phyloP scores from a whole-genome alignment of 1,140 invertebrate species.

The Cydia splendana region DNA sequence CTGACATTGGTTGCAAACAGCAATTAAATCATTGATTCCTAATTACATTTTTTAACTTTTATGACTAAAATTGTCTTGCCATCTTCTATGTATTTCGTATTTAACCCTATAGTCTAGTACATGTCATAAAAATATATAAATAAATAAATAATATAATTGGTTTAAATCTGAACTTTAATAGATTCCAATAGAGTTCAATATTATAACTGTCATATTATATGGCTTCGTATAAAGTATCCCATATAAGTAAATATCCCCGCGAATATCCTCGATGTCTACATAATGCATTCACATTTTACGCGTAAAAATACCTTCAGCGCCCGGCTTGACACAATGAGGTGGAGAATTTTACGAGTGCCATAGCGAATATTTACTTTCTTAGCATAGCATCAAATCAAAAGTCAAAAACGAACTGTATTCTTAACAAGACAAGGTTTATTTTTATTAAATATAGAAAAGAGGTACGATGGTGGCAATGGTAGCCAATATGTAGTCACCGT shows the following conservation, averaged over 20 bases:
- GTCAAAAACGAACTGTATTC: not conserved
- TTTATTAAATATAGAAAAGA: not conserved
- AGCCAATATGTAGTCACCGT: not conserved
- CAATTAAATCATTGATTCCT: too few species aligned
- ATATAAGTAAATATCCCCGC: not conserved
- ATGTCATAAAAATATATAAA: too few species aligned
- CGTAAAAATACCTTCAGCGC: not conserved
- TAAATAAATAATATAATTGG: too few species aligned
- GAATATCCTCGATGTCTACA: not conserved
- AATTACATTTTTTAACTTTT: too few species aligned
- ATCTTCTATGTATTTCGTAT: too few species aligned
- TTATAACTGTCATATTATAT: too few species aligned
- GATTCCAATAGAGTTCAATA: too few species aligned
- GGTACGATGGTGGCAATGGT: not conserved
- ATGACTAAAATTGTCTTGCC: too few species aligned
- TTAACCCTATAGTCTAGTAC: too few species aligned
- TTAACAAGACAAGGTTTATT: not conserved
- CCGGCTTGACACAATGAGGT: not conserved
- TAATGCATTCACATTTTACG: conserved; percentile 4
- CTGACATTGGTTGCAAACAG: too few species aligned
- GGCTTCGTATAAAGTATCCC: too few species aligned
- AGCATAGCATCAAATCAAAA: not conserved
- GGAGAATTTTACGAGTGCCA: not conserved
- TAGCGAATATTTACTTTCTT: not conserved
- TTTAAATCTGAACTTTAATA: too few species aligned